phyloP scores from a whole-genome alignment of 2,113 vertebrate genomes.

The Nycticryphes semicollaris region DNA sequence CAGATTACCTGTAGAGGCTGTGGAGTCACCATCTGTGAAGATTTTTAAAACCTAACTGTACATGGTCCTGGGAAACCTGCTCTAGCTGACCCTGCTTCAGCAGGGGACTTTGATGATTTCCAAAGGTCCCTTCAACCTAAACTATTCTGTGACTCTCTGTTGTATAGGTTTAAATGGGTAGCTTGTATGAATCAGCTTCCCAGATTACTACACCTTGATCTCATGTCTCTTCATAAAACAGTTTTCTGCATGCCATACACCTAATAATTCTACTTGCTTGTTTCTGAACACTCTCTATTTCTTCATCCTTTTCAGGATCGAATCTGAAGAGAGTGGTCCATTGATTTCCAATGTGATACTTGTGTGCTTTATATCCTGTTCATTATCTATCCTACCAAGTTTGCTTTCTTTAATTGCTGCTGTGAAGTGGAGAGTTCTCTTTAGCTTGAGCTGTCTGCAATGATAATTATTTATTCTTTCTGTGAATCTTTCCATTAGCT shows the following conservation, averaged over 20 bases:
- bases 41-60: background rate
- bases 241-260: background rate
- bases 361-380: background rate
- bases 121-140: background rate
- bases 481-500: background rate
- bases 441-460: background rate
- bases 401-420: background rate
- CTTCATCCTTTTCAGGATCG: background rate
- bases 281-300: background rate
- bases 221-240: background rate
- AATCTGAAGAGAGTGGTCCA: background rate
- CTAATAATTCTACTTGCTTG: background rate
- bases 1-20: background rate
- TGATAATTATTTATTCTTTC: background rate
- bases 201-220: background rate
- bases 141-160: background rate
- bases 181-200: background rate
- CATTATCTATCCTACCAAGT: conserved; percentile 1
- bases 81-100: background rate
- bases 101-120: background rate
- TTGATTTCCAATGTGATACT: conserved; percentile 29
- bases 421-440: background rate
- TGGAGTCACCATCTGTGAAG: background rate
- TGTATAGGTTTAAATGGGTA: background rate
- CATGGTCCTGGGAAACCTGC: background rate